Conservation (phyloP, 2,888 invertebrate genomes). For the Timema podura region DNA sequence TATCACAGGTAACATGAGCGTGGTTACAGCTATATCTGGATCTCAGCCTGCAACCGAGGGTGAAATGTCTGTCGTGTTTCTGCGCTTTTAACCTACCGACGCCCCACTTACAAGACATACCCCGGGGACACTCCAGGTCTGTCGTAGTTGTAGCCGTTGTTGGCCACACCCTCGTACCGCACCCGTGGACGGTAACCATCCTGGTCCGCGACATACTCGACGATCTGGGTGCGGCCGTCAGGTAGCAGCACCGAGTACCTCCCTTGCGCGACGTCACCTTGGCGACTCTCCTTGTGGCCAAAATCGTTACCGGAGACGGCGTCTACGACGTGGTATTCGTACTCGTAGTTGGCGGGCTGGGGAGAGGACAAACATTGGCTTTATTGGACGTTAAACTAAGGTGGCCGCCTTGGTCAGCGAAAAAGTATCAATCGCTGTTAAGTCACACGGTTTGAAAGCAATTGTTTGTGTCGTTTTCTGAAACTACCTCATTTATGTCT, state of each 20-base stretch:
- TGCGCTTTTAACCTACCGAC: too few species aligned
- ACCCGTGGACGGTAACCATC: constrained; percentile 79
- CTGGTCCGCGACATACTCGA: constrained; percentile 77
- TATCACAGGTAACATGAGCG: too few species aligned
- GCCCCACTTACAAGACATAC: too few species aligned
- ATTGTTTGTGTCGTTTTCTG: too few species aligned
- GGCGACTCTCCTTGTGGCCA: constrained; percentile 78
- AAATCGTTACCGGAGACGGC: constrained; percentile 73
- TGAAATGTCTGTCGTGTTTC: too few species aligned
- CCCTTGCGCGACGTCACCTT: constrained; percentile 77
- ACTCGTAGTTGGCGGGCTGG: constrained; percentile 75
- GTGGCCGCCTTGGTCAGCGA: too few species aligned
- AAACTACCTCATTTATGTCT: too few species aligned
- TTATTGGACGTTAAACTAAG: too few species aligned
- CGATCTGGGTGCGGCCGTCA: constrained; percentile 82
- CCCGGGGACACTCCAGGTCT: not conserved
- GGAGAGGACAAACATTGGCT: not conserved
- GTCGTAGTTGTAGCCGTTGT: constrained; percentile 22
- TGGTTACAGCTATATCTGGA: too few species aligned
- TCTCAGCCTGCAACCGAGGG: too few species aligned
- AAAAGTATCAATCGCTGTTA: too few species aligned
- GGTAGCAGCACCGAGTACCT: constrained; percentile 82
- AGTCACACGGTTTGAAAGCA: too few species aligned
- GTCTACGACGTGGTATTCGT: constrained; percentile 80
- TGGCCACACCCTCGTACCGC: constrained; percentile 73